Conservation (phyloP, 1,140 invertebrate species). For the Aporrectodea caliginosa region DNA sequence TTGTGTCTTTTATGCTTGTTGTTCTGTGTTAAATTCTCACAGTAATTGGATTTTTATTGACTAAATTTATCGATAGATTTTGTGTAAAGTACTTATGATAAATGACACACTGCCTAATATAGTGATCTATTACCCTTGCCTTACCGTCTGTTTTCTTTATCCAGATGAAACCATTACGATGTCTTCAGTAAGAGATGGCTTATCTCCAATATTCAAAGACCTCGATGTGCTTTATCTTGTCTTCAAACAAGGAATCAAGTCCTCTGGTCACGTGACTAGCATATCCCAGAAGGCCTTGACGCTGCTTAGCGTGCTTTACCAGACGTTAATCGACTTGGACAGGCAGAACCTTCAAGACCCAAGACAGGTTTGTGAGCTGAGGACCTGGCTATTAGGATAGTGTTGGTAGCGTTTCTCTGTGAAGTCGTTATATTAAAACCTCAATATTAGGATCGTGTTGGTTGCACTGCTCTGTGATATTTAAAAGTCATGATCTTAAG, state of each 20-base stretch:
- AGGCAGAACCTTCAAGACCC: slow-evolving; percentile 23
- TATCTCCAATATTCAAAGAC: slow-evolving; percentile 38
- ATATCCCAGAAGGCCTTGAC: slow-evolving; percentile 38
- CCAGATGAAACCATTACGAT: slow-evolving; percentile 39
- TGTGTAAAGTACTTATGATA: too few relatives aligned
- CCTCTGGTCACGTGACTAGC: slow-evolving; percentile 32
- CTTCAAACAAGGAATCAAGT: slow-evolving; percentile 36
- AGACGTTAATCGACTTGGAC: slow-evolving; percentile 36
- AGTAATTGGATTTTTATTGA: too few relatives aligned
- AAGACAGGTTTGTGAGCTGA: not conserved
- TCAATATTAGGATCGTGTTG: too few relatives aligned
- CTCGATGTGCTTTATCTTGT: slow-evolving; percentile 39
- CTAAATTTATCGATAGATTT: too few relatives aligned
- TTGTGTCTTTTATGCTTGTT: too few relatives aligned
- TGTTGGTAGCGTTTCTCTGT: too few relatives aligned
- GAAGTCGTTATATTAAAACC: too few relatives aligned
- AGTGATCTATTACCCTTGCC: too few relatives aligned
- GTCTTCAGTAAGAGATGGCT: slow-evolving; percentile 30
- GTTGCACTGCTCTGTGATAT: too few relatives aligned
- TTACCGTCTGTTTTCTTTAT: slow-evolving; percentile 23
- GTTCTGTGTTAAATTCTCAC: too few relatives aligned
- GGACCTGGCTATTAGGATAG: not conserved
- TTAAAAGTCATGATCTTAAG: too few relatives aligned
- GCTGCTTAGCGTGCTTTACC: slow-evolving; percentile 41
- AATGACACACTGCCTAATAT: too few relatives aligned